Base-by-base conservation (phyloP, 1,140 invertebrate species). In the Ips typographus region DNA sequence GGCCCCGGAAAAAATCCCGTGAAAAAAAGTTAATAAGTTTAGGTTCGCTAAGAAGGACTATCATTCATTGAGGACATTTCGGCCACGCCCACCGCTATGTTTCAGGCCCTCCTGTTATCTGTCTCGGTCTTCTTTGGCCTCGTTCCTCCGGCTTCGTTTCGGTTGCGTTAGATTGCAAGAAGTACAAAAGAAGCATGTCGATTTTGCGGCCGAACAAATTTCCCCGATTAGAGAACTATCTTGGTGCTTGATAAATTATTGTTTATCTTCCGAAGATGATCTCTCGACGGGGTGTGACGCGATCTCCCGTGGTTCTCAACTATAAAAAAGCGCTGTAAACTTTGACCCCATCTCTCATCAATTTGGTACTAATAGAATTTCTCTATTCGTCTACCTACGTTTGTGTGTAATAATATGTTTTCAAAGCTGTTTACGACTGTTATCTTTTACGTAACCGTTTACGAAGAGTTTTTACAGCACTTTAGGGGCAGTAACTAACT, bases 1-100 rank as follows among this genome's bases (percentile, higher is more conserved):
- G 52, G 42, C 42, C 22, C 36, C 52, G 68, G 52, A 58, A 70
- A 69, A 62, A 64, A 64, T 41, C 39, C n/a, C 1, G 36, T 62
- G 22, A 53, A 55, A 69, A 66, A 69, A 69, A 62, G 68, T 70
- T 70, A 70, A 70, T 70, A 70, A 70, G 68, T 70, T 70, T 44
- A 70, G 68, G 61, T 63, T 64, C 60, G 61, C 60, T 53, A 63
- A 70, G 61, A 49, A 70, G 68, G 61, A 70, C 68, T 70, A 70
- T 70, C 68, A 70, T 70, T 70, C 68, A 70, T 70, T 70, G 68
- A 62, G 68, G 68, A 70, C 68, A 64, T 63, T 59, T 62, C 53
- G 8, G 61, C 41, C 61, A 63, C 68, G 68, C 68, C 68, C 60
- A 64, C 60, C 42, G 7, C 60, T 57, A 62, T 70, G 52, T 70